These are phyloP conservation scores for Ferrisia virgata DNA, from an alignment of 2,888 invertebrate species.

Conservation along the genomic window DNA sequence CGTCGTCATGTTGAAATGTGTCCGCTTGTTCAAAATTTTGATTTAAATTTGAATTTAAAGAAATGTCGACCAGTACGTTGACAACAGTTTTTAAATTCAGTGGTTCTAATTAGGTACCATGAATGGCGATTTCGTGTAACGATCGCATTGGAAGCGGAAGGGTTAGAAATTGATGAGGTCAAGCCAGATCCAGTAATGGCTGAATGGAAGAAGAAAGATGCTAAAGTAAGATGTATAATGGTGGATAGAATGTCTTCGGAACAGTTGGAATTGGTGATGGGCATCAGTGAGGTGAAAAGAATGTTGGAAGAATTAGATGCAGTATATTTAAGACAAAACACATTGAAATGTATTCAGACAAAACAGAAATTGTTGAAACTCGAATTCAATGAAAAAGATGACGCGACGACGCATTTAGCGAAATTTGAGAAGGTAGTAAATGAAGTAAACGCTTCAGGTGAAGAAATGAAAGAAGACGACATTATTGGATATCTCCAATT, in stretches of 20 bases:
- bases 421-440: not conserved
- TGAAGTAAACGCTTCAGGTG: not conserved
- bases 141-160: not conserved
- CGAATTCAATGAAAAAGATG: not conserved
- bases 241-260: too few species aligned
- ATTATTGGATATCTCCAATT: not conserved
- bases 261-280: not conserved
- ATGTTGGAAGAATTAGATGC: not conserved
- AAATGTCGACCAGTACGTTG: too few species aligned
- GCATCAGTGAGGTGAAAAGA: not conserved
- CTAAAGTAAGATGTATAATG: not conserved
- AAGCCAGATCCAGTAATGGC: not conserved
- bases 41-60: too few species aligned
- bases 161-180: not conserved
- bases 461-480: not conserved
- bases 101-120: too few species aligned
- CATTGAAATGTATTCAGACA: too few species aligned
- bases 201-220: not conserved
- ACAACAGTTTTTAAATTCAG: too few species aligned
- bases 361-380: too few species aligned
- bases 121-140: not conserved
- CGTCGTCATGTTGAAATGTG: too few species aligned
- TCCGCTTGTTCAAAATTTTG: too few species aligned
- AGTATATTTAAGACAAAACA: too few species aligned
- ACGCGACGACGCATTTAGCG: not conserved